Conservation (phyloP, 1,140 invertebrate genomes). For the Leptopilina boulardi region DNA sequence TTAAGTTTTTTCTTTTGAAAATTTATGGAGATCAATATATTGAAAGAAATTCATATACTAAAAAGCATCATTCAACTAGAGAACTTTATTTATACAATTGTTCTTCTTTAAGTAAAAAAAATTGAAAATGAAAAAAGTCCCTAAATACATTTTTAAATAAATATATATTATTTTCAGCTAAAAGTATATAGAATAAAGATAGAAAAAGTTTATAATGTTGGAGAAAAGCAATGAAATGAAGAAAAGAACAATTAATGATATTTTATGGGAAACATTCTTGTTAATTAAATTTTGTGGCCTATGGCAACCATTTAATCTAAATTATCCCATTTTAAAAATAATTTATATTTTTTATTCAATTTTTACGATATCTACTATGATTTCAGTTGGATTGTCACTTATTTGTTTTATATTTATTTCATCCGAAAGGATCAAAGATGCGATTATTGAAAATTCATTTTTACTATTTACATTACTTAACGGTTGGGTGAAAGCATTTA, state of each 20-base stretch:
- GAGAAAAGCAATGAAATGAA: neutral
- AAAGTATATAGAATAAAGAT: neutral
- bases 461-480: slow-evolving; percentile 1
- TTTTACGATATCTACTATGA: neutral
- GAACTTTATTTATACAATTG: neutral
- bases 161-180: too few relatives aligned
- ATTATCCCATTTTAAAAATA: neutral
- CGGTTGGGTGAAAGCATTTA: neutral
- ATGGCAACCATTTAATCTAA: neutral
- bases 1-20: neutral
- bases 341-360: neutral
- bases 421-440: neutral
- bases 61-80: neutral
- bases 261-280: neutral
- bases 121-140: neutral
- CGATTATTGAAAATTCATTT: neutral
- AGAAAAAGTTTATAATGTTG: neutral
- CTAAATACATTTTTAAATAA: too few relatives aligned
- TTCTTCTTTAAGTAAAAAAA: neutral
- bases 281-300: slow-evolving; percentile 7
- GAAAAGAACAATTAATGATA: neutral
- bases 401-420: neutral
- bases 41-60: neutral
- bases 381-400: slow-evolving; percentile 7
- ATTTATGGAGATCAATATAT: neutral